Percentiles rank a stretch among this genome's conserved stretches.
These are phyloP conservation scores for Vultur gryphus DNA, from an alignment of 2,797 vertebrate genomes.

Conservation along the genomic window DNA sequence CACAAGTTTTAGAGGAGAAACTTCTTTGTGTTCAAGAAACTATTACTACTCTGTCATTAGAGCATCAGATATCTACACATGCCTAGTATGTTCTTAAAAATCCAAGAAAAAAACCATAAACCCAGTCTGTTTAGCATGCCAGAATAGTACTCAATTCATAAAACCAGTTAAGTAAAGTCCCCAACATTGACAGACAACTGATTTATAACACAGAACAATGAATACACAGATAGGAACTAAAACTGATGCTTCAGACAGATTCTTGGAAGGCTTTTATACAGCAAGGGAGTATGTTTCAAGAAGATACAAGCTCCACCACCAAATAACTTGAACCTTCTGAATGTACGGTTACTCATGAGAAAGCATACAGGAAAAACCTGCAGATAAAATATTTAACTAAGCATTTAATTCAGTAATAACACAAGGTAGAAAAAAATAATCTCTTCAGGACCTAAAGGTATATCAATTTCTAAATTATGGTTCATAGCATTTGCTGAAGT, in stretches of 20 bases:
- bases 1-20: neutral
- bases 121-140: neutral
- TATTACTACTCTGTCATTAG: neutral
- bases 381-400: neutral
- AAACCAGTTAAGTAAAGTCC: neutral
- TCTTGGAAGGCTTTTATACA: neutral
- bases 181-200: neutral
- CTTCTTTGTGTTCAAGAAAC: neutral
- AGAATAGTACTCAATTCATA: neutral
- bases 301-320: neutral
- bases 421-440: neutral
- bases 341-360: neutral
- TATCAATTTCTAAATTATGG: neutral
- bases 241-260: neutral
- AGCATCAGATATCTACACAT: rapidly evolving
- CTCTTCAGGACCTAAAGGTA: neutral
- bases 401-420: neutral
- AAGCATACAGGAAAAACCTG: neutral
- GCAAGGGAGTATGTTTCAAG: neutral
- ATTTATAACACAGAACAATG: neutral
- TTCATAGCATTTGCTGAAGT: neutral
- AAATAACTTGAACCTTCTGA: neutral
- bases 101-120: neutral
- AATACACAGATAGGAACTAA: neutral
- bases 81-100: neutral